phyloP scores from a whole-genome alignment of 2,888 invertebrate species.

The Cryptus viduatorius region DNA sequence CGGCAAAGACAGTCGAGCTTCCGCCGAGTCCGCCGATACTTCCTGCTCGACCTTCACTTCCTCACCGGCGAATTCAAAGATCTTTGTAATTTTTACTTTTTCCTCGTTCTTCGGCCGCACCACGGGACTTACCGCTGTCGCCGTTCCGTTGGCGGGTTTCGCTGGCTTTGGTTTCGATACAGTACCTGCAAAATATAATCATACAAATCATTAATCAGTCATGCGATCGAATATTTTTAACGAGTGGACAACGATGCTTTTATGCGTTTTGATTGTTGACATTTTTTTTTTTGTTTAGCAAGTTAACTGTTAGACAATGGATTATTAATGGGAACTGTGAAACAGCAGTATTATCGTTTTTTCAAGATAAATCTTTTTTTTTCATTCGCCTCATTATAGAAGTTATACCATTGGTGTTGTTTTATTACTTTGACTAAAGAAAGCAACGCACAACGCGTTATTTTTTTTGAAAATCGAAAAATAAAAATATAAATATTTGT shows the following conservation, averaged over 20 bases:
- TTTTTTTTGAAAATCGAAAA: not conserved
- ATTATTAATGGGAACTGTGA: not conserved
- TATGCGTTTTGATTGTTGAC: not conserved
- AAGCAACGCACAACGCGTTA: too few species aligned
- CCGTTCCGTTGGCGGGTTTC: slow-evolving; percentile 64
- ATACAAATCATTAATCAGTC: not conserved
- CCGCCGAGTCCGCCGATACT: slow-evolving; percentile 86
- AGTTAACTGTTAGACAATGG: not conserved
- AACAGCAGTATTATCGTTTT: too few species aligned
- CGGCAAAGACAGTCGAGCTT: slow-evolving; percentile 85
- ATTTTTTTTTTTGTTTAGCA: not conserved
- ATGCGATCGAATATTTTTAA: too few species aligned
- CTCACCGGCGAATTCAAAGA: slow-evolving; percentile 96
- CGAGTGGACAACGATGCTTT: too few species aligned
- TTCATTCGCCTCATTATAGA: too few species aligned
- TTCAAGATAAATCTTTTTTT: not conserved
- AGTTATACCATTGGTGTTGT: too few species aligned
- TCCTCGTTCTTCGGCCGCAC: slow-evolving; percentile 80
- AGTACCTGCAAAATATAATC: slow-evolving; percentile 52
- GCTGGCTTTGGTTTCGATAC: slow-evolving; percentile 70
- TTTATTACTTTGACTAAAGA: too few species aligned
- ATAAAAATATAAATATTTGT: not conserved
- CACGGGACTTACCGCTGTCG: slow-evolving; percentile 64
- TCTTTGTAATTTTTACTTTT: slow-evolving; percentile 88
- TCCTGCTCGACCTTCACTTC: slow-evolving; percentile 90